Base-by-base conservation (phyloP, 2,113 vertebrate genomes). In the Baryphthengus martii region DNA sequence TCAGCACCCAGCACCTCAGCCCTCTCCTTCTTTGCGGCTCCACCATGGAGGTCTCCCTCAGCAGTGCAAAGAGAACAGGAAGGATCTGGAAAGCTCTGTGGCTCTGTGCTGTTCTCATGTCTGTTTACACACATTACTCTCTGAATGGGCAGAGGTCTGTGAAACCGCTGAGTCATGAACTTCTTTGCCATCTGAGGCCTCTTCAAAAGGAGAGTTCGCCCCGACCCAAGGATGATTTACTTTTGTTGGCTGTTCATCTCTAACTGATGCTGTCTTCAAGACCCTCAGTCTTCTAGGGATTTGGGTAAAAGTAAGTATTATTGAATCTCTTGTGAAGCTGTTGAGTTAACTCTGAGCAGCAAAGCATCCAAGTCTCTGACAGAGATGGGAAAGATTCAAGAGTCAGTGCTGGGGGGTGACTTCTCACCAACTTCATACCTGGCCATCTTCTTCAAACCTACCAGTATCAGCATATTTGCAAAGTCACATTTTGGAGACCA, bases 111-210 rank as follows among this genome's bases (percentile, higher is more conserved):
- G n/a, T 17, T 78, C 68, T 89, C 12, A 2, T 25, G 40, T 87
- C 78, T 97, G 85, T 89, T 96, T 85, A 78, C 49, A 81, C 23
- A 68, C 49, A 56, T 26, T 61, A 17, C 65, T 61, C 82, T 70
- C 90, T 65, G 49, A 94, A 90, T 33, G 53, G 62, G 62, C 88
- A 96, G 88, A 94, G 56, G 70, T 79, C 88, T 96, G 61, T 81
- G 86, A 80, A 96, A 90, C 35, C 81, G 96, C 88, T 95, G 80
- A 96, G 68, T 92, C 90, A 87, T 75, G 20, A 95, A 81, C 73
- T 87, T 87, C 65, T 65, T 75, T 85, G 76, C 62, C 68, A 62
- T 87, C 90, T 85, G 81, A 93, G 93, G 90, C 83, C 63, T 75
- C 85, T 93, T 86, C 83, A 95, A 89, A 89, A 91, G 62, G 45